These are phyloP conservation scores for Coptotermes formosanus DNA, from an alignment of 1,140 invertebrate genomes.

Conservation along the genomic window DNA sequence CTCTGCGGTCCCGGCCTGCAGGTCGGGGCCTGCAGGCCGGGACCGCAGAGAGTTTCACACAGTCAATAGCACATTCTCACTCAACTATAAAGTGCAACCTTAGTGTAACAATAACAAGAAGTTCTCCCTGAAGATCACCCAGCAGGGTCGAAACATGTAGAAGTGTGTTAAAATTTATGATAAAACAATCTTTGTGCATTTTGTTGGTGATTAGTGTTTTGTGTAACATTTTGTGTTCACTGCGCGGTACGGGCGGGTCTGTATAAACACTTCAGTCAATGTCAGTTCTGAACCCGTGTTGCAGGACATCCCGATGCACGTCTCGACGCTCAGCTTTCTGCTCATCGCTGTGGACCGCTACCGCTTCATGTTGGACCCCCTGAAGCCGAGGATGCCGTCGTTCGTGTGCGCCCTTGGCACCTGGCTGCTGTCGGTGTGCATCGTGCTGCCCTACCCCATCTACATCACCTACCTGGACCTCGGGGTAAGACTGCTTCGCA, in stretches of 20 bases:
- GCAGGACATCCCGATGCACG: constrained; percentile 67
- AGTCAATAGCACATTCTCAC: too few species aligned
- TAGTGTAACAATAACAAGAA: too few species aligned
- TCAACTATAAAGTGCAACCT: too few species aligned
- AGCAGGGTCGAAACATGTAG: too few species aligned
- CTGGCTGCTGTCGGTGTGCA: constrained; percentile 67
- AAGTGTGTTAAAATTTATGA: too few species aligned
- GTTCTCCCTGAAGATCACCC: too few species aligned
- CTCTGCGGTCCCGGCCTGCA: too few species aligned
- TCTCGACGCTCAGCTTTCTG: constrained; percentile 67
- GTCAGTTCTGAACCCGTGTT: constrained; percentile 37
- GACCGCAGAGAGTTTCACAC: too few species aligned
- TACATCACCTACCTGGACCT: constrained; percentile 70
- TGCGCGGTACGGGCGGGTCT: neutral
- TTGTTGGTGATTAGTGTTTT: too few species aligned
- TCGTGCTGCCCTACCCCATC: constrained; percentile 70
- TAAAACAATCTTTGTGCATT: too few species aligned
- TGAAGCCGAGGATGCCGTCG: constrained; percentile 60
- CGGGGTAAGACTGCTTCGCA: constrained; percentile 60
- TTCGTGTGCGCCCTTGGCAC: constrained; percentile 65
- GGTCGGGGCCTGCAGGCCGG: too few species aligned
- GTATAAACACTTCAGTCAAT: neutral
- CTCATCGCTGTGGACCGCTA: constrained; percentile 68
- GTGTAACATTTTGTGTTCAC: too few species aligned
- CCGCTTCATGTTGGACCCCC: constrained; percentile 61